phyloP scores from a whole-genome alignment of 2,113 vertebrate genomes.

The Sigmodon hispidus region DNA sequence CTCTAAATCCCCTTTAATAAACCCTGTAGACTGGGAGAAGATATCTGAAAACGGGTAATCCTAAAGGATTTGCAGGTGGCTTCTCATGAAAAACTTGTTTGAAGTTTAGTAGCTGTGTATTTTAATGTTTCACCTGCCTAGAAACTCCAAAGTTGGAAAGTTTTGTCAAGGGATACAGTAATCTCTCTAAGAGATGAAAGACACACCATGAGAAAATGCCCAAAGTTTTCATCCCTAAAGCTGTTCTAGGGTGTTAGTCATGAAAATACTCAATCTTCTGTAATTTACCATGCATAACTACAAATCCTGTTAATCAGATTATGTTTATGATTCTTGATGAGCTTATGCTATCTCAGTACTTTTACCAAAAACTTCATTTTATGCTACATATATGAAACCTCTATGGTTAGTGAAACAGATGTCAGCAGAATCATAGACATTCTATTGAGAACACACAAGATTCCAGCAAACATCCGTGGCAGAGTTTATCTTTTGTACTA shows the following conservation, averaged over 20 bases:
- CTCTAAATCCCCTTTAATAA: conserved; percentile 87
- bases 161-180: conserved; percentile 38
- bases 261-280: conserved; percentile 28
- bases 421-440: not conserved
- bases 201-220: conserved; percentile 42
- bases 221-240: conserved; percentile 19
- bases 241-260: conserved; percentile 48
- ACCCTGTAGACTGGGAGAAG: conserved; percentile 81
- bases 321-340: conserved; percentile 32
- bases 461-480: not conserved
- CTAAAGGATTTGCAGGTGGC: conserved; percentile 81
- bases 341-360: not conserved
- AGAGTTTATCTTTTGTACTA: conserved; percentile 47
- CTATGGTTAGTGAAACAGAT: conserved; percentile 23
- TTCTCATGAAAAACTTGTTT: conserved; percentile 81
- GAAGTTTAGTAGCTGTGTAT: conserved; percentile 85
- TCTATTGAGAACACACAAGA: not conserved
- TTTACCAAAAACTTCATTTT: conserved; percentile 29
- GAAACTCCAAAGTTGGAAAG: conserved; percentile 78
- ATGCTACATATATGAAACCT: not conserved
- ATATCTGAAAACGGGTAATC: conserved; percentile 83
- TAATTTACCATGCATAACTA: conserved; percentile 40
- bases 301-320: conserved; percentile 60
- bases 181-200: conserved; percentile 61
- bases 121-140: conserved; percentile 82